Evolutionary conservation across 1,140 invertebrate genomes (phyloP).

Genomic region (Vanessa atalanta): DNA sequence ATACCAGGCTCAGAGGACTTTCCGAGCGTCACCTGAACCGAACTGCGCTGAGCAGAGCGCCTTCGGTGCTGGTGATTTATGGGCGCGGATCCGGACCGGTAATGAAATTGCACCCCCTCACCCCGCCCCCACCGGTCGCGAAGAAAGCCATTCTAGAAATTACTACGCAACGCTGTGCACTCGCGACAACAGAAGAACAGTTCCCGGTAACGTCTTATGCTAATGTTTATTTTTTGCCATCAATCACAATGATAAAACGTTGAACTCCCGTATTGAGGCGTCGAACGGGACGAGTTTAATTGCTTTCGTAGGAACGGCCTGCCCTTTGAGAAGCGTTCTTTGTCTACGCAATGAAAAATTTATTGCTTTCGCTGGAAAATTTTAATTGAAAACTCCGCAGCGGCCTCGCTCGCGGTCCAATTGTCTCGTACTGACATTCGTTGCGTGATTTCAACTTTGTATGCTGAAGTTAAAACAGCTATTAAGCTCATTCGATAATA

Average conservation of each 20-base stretch:
- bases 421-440: conserved; percentile 41
- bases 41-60: conserved; percentile 53
- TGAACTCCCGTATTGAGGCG: conserved; percentile 43
- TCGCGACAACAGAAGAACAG: conserved; percentile 42
- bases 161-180: conserved; percentile 73
- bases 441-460: conserved; percentile 41
- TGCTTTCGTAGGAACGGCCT: conserved; percentile 53
- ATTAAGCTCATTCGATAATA: conserved; percentile 38
- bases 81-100: conserved; percentile 80
- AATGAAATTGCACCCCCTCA: conserved; percentile 79
- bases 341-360: conserved; percentile 72
- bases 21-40: conserved; percentile 75
- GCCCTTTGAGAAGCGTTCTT: conserved; percentile 56
- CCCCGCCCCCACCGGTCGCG: conserved; percentile 38
- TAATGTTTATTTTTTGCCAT: conserved; percentile 66
- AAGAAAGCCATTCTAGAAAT: conserved; percentile 76
- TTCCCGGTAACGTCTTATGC: conserved; percentile 51
- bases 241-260: conserved; percentile 54
- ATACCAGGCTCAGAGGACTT: conserved; percentile 68
- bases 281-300: conserved; percentile 55
- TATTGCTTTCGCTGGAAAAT: conserved; percentile 66
- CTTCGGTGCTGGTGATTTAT: conserved; percentile 82
- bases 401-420: conserved; percentile 36
- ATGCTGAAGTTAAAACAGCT: conserved; percentile 39
- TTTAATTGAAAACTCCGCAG: conserved; percentile 67